Conservation (phyloP, 2,113 vertebrate genomes). For the Myrmophylax atrothorax region DNA sequence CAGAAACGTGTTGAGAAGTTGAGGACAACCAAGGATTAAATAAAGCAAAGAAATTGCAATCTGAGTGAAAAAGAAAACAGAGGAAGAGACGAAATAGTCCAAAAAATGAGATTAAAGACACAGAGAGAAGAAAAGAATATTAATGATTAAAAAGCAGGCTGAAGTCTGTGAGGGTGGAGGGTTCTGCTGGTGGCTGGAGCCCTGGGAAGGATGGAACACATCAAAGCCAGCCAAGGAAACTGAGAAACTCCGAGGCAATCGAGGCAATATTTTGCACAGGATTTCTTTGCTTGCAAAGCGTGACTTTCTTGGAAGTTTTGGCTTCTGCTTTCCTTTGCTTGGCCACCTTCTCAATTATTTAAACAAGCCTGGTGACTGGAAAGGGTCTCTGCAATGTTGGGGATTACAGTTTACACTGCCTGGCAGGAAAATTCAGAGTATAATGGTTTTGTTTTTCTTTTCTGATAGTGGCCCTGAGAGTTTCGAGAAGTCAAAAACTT, state of each 20-base stretch:
- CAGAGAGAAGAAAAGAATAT: background rate
- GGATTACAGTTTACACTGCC: background rate
- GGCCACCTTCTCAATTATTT: background rate
- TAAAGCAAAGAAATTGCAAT: background rate
- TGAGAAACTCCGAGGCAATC: background rate
- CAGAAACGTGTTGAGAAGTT: background rate
- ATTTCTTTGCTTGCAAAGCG: background rate
- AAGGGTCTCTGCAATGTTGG: background rate
- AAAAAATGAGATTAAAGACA: background rate
- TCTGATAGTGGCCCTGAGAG: background rate
- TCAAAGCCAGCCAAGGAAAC: background rate
- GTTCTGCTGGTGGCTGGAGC: background rate
- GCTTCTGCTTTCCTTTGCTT: background rate
- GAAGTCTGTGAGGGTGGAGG: background rate
- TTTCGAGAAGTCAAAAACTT: background rate
- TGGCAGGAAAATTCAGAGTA: background rate
- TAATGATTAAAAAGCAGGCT: background rate
- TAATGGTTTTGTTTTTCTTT: background rate
- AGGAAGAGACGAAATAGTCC: background rate
- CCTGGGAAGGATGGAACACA: background rate
- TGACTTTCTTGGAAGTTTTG: background rate
- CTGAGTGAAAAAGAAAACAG: background rate
- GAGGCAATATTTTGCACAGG: background rate
- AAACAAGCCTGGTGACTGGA: background rate
- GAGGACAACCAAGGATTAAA: background rate